Evolutionary conservation across 2,888 invertebrate genomes (phyloP).

Genomic region (Ophonus ardosiacus): DNA sequence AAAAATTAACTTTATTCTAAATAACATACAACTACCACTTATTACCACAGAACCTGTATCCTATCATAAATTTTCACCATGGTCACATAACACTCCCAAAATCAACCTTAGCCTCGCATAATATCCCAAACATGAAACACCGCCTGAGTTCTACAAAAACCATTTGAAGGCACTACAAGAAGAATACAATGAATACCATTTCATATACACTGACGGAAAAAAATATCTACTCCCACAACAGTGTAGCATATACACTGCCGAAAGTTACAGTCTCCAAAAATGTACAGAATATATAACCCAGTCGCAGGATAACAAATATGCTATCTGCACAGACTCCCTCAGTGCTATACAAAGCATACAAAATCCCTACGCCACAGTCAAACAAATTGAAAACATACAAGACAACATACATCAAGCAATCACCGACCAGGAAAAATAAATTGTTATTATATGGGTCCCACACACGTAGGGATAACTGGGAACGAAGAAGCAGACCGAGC

Average conservation of each 20-base stretch:
- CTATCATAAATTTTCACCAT: background rate
- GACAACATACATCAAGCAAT: background rate
- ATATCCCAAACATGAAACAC: too few species aligned
- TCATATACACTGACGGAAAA: constrained; percentile 33
- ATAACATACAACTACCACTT: background rate
- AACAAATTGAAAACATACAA: background rate
- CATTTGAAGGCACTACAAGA: too few species aligned
- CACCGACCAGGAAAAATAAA: background rate
- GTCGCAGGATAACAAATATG: too few species aligned
- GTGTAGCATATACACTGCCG: too few species aligned
- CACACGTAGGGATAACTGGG: background rate
- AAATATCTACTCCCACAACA: too few species aligned
- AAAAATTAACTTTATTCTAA: too few species aligned
- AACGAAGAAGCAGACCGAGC: too few species aligned
- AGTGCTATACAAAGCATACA: background rate
- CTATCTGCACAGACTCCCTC: background rate
- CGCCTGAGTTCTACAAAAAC: too few species aligned
- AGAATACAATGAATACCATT: too few species aligned
- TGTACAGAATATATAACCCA: too few species aligned
- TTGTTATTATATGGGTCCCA: constrained; percentile 1
- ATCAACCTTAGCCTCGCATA: background rate
- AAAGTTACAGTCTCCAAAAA: too few species aligned
- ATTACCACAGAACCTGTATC: background rate
- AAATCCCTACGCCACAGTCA: background rate
- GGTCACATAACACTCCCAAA: constrained; percentile 6